Evolutionary conservation across 2,888 invertebrate genomes (phyloP).

Genomic region (Ochlodes sylvanus): DNA sequence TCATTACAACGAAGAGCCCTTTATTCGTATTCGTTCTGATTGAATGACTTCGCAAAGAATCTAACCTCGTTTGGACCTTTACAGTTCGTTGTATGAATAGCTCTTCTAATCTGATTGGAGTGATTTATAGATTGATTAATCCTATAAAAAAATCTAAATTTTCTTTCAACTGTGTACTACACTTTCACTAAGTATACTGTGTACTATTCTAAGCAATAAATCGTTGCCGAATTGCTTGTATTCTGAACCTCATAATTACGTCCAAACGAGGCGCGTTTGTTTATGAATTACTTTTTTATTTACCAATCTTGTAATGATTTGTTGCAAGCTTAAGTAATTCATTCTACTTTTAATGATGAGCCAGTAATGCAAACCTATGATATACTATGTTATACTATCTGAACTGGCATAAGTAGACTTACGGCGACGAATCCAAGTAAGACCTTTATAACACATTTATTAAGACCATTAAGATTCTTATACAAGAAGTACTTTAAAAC

Average conservation of each 20-base stretch:
- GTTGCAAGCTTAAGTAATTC: slow-evolving; percentile 14
- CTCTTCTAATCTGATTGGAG: slow-evolving; percentile 1
- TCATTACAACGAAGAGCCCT: not conserved
- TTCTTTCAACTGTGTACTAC: not conserved
- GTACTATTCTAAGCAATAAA: not conserved
- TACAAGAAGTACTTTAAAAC: slow-evolving; percentile 8
- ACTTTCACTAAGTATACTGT: not conserved
- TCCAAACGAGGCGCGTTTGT: slow-evolving; percentile 17
- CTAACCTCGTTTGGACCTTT: slow-evolving; percentile 26
- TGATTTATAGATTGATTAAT: slow-evolving; percentile 3
- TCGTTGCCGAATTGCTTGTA: too few relatives aligned
- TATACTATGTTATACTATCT: slow-evolving; percentile 17
- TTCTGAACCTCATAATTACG: not conserved
- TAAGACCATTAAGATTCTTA: slow-evolving; percentile 32
- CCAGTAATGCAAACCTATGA: slow-evolving; percentile 28
- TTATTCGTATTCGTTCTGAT: slow-evolving; percentile 15
- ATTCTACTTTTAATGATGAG: slow-evolving; percentile 26
- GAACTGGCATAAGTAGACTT: slow-evolving; percentile 32
- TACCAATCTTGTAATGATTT: slow-evolving; percentile 27
- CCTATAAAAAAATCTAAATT: not conserved
- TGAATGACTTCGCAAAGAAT: slow-evolving; percentile 26
- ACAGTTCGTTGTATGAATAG: slow-evolving; percentile 9
- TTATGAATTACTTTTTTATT: slow-evolving; percentile 10
- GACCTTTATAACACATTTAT: slow-evolving; percentile 37
- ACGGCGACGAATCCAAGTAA: slow-evolving; percentile 36